Evolutionary conservation across 2,797 vertebrate species (phyloP).

Genomic region (Malurus leucopterus): DNA sequence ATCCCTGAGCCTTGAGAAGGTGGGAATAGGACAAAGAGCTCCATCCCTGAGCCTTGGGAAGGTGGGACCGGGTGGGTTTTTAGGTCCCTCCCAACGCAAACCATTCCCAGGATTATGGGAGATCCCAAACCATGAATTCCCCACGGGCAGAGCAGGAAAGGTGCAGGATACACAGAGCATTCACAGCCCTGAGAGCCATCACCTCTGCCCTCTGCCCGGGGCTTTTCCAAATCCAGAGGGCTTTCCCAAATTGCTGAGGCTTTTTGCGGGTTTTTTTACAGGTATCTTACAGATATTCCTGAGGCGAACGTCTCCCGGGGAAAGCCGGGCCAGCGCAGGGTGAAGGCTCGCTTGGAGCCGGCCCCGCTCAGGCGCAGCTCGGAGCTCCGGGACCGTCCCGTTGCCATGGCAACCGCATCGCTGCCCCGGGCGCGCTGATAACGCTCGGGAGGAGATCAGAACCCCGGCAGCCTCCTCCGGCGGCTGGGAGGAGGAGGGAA

Average conservation of each 20-base stretch:
- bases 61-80: not conserved
- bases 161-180: rapidly evolving
- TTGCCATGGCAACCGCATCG: constrained; percentile 73
- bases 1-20: too few species aligned
- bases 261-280: too few species aligned
- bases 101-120: not conserved
- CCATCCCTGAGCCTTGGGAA: not conserved
- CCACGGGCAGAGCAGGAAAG: not conserved
- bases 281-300: too few species aligned
- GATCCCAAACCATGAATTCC: rapidly evolving
- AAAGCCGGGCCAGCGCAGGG: too few species aligned
- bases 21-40: not conserved
- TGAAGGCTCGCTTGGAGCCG: not conserved
- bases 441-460: not conserved
- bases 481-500: not conserved
- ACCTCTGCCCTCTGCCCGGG: too few species aligned
- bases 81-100: not conserved
- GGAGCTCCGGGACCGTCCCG: not conserved
- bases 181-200: not conserved
- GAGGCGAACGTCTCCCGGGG: too few species aligned
- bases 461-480: not conserved
- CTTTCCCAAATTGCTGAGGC: too few species aligned
- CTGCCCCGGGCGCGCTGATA: constrained; percentile 46
- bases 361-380: not conserved
- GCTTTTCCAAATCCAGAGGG: too few species aligned